Conservation (phyloP, 2,888 invertebrate genomes). For the Augochlorella aurata region DNA sequence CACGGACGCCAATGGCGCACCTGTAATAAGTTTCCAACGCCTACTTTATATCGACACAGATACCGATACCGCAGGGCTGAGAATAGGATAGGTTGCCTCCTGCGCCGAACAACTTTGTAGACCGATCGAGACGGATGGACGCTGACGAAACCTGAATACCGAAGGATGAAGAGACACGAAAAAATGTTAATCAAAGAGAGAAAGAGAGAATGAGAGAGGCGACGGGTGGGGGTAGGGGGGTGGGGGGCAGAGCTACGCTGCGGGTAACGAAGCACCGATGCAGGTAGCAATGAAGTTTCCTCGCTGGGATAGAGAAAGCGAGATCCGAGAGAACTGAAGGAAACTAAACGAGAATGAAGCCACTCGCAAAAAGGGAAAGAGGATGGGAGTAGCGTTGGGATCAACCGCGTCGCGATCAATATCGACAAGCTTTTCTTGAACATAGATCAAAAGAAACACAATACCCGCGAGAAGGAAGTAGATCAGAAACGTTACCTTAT, state of each 20-base stretch:
- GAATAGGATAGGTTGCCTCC: constrained; percentile 5
- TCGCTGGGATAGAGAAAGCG: neutral
- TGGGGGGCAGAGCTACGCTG: neutral
- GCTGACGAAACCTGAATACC: constrained; percentile 4
- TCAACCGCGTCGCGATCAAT: neutral
- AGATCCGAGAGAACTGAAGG: neutral
- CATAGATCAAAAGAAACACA: neutral
- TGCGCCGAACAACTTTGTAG: constrained; percentile 50
- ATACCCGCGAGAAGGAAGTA: neutral
- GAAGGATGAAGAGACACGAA: neutral
- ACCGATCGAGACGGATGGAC: constrained; percentile 19
- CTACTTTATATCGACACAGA: constrained; percentile 49
- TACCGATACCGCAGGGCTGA: constrained; percentile 22
- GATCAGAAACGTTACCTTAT: no score
- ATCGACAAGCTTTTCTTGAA: neutral
- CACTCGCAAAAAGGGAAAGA: constrained; percentile 1
- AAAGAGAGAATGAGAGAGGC: neutral
- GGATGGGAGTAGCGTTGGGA: neutral
- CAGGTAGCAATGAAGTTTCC: neutral
- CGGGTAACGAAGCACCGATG: neutral
- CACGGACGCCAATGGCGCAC: neutral
- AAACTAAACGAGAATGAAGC: neutral
- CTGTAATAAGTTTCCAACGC: constrained; percentile 32
- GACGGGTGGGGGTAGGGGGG: no score
- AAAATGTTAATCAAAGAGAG: neutral